A percentile compares a stretch with the other conserved stretches of the same genome.
These are phyloP conservation scores for Rousettus leschenaultii DNA, from an alignment of 2,113 vertebrate species.

Conservation along the genomic window DNA sequence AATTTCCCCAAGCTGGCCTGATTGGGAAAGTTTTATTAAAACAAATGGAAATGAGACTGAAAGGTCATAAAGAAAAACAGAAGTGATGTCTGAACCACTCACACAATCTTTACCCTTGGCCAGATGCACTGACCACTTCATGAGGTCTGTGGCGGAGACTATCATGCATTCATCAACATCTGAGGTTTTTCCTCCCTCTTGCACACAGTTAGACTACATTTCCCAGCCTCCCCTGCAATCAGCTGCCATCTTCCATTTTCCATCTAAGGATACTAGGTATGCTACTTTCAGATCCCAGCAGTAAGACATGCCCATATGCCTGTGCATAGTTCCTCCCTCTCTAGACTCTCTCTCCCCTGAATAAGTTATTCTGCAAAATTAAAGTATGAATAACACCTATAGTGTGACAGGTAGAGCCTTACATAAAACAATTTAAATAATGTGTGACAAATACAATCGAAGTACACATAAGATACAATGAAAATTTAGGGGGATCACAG, in stretches of 20 bases:
- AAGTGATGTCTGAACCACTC: not conserved
- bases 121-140: not conserved
- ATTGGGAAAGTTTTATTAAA: conserved; percentile 57
- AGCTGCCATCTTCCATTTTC: not conserved
- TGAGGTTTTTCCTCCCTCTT: not conserved
- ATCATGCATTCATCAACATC: not conserved
- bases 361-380: not conserved
- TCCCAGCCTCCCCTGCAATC: not conserved
- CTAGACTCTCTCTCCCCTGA: not conserved
- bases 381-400: not conserved
- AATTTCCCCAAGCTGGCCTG: conserved; percentile 29
- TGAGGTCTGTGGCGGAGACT: not conserved
- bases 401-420: not conserved
- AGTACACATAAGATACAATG: not conserved
- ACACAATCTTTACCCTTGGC: not conserved
- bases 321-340: not conserved
- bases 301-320: not conserved
- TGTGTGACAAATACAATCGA: not conserved
- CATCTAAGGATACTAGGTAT: not conserved
- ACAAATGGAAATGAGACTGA: conserved; percentile 65
- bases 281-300: not conserved
- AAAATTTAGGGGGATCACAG: not conserved
- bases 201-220: not conserved
- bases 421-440: not conserved
- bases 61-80: conserved; percentile 57